These are phyloP conservation scores for Enchytraeus crypticus DNA, from an alignment of 2,888 invertebrate species.

Conservation along the genomic window DNA sequence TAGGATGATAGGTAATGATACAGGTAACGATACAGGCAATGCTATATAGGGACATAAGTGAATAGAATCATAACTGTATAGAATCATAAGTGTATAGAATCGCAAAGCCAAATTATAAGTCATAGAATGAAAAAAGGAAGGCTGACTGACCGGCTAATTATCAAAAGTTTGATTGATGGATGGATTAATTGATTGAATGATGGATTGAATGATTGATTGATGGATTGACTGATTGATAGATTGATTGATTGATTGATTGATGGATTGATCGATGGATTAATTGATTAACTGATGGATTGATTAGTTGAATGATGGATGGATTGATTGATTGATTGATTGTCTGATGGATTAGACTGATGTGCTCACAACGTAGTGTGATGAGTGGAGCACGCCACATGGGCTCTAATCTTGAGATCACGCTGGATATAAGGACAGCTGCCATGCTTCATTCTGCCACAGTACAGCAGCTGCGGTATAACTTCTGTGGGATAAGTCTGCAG, in stretches of 20 bases:
- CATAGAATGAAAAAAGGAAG: too few relatives aligned
- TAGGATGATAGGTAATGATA: too few relatives aligned
- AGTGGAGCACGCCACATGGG: slow-evolving; percentile 42
- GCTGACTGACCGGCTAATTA: too few relatives aligned
- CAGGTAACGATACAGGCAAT: too few relatives aligned
- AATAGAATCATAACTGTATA: too few relatives aligned
- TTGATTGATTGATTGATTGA: background rate
- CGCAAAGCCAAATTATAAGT: too few relatives aligned
- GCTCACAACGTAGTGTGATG: slow-evolving; percentile 42
- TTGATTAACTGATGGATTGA: background rate
- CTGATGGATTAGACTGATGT: background rate
- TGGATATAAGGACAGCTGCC: slow-evolving; percentile 43
- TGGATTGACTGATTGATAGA: background rate
- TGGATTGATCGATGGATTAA: background rate
- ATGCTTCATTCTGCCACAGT: slow-evolving; percentile 44
- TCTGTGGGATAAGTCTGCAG: slow-evolving; percentile 46
- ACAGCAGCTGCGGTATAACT: slow-evolving; percentile 42
- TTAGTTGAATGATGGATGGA: background rate
- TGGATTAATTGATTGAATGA: too few relatives aligned
- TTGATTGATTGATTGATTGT: background rate
- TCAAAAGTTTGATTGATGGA: too few relatives aligned
- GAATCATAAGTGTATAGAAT: too few relatives aligned
- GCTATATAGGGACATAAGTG: too few relatives aligned
- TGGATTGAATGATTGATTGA: too few relatives aligned
- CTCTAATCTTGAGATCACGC: slow-evolving; percentile 46